phyloP scores from a whole-genome alignment of 2,113 vertebrate genomes.

The Piprites chloris region DNA sequence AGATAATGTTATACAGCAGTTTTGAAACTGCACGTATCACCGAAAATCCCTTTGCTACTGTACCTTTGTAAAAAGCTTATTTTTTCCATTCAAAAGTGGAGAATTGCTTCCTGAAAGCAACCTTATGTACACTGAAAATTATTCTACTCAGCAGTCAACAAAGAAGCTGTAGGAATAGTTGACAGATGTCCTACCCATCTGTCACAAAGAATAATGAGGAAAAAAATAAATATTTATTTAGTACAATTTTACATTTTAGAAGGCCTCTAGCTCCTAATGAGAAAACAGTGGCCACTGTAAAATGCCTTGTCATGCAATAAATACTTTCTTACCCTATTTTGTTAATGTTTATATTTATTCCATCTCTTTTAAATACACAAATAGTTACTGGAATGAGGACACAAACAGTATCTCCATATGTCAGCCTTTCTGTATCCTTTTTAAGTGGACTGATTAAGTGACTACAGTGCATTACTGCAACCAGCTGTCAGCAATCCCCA shows the following conservation, averaged over 20 bases:
- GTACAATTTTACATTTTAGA: neutral
- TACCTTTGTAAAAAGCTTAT: neutral
- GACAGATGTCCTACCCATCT: slow-evolving; percentile 40
- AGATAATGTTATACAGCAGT: neutral
- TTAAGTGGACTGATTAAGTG: neutral
- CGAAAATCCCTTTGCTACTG: neutral
- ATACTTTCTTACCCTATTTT: neutral
- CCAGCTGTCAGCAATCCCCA: neutral
- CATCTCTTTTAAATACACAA: neutral
- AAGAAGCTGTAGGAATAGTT: neutral
- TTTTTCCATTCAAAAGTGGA: neutral
- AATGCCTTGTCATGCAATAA: neutral
- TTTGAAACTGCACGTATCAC: neutral
- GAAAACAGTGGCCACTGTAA: neutral
- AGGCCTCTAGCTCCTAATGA: neutral
- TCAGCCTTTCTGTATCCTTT: neutral
- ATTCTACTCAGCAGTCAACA: neutral
- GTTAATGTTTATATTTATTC: neutral
- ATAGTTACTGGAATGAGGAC: neutral
- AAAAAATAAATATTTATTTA: neutral
- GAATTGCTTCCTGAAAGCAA: neutral
- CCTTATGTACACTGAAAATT: neutral
- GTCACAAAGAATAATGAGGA: neutral
- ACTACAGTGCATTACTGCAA: neutral
- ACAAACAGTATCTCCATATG: neutral